A percentile compares a stretch with the other conserved stretches of the same genome.
phyloP scores from a whole-genome alignment of 2,888 invertebrate genomes.

The Minunthozetes semirufus region DNA sequence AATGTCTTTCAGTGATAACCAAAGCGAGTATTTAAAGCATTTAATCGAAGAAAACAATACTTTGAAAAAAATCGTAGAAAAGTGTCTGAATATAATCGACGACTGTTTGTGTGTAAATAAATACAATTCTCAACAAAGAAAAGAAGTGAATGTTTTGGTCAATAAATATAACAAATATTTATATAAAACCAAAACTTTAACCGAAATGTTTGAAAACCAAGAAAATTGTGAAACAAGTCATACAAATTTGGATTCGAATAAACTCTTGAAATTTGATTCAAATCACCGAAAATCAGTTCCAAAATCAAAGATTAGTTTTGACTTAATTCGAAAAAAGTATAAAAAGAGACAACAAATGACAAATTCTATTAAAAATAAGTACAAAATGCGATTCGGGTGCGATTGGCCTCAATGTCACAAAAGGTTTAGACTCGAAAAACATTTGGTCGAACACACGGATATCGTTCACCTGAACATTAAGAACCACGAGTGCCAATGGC shows the following conservation, averaged over 20 bases:
- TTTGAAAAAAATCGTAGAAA: conserved; percentile 11
- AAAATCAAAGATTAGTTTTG: neutral
- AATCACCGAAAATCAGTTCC: neutral
- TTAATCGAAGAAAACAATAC: neutral
- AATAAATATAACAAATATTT: neutral
- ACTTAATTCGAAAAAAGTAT: neutral
- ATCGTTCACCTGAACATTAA: neutral
- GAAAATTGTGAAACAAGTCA: neutral
- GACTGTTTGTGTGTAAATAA: conserved; percentile 18
- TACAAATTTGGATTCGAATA: neutral
- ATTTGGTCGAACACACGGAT: neutral
- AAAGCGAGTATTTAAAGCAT: neutral
- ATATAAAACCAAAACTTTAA: neutral
- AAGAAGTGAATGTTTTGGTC: conserved; percentile 24
- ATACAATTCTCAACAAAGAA: conserved; percentile 1
- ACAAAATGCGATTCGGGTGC: neutral
- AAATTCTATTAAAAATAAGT: conserved; percentile 8
- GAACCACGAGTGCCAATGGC: neutral
- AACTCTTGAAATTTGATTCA: neutral
- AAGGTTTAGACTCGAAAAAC: neutral
- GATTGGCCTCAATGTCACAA: neutral
- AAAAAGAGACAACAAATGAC: neutral
- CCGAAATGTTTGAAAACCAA: neutral
- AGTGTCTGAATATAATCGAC: conserved; percentile 25
- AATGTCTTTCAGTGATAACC: neutral